Base-by-base conservation (phyloP, 2,113 vertebrate species). In the Apodemus speciosus region DNA sequence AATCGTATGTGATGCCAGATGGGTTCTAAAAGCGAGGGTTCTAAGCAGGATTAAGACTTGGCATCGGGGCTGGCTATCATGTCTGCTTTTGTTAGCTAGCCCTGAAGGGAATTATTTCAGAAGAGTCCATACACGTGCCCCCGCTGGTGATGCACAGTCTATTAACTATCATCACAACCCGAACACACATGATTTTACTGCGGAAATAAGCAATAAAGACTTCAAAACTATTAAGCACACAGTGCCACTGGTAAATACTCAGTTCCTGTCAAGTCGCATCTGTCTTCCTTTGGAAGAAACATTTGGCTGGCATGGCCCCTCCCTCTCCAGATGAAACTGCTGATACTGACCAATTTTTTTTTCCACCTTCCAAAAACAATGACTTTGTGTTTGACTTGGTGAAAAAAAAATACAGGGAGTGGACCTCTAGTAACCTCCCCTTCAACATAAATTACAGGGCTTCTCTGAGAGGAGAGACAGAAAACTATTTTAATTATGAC, bases 361-460 rank as follows among this genome's bases (percentile, higher is more conserved):
- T 46, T 93, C 89, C 35, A 71, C 96, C 89, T 84, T 83, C 95
- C 88, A 94, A 97, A 97, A 94, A 91, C 53, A 92, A 92, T 87
- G 71, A 68, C 72, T 94, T 88, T 90, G 95, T 94, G 91, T 97
- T 97, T 96, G 23, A n/a, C 51, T 51, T 49, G 79, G 56, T 93
- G 62, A 88, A 77, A 84, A 91, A 96, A 86, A 90, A 92, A 96
- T 93, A 97, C 62, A 97, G 76, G 15, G 69, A 68, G 79, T 93
- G 49, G 83, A 84, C 77, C 66, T 68, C 62, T 9, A 53, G 43
- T 56, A 46, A 30, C 49, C 49, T 73, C 51, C 40, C 40, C 69
- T 92, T 69, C 49, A 73, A 88, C 93, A 77, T 56, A 88, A 85
- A 86, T 71, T 79, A 89, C 7, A 80, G 43, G 79, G 73, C 72